Evolutionary conservation across 2,113 vertebrate species (phyloP).

Genomic region (Varanus salvator): DNA sequence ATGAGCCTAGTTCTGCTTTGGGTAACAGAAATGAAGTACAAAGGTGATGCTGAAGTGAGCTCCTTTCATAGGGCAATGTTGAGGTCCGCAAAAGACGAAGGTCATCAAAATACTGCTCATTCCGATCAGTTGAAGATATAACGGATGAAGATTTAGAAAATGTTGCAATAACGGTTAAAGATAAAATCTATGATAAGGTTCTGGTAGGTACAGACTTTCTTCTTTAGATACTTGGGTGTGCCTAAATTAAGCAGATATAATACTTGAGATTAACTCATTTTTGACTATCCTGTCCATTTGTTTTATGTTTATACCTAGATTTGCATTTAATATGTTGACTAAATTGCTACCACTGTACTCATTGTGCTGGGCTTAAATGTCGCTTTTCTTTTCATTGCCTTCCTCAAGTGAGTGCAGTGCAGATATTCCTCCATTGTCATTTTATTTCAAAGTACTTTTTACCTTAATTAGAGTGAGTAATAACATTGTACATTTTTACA

Average conservation of each 20-base stretch:
- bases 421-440: neutral
- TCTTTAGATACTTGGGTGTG: neutral
- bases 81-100: conserved; percentile 71
- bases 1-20: neutral
- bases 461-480: neutral
- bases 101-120: conserved; percentile 60
- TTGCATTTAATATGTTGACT: neutral
- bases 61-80: conserved; percentile 70
- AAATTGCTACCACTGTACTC: neutral
- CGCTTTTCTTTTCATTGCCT: neutral
- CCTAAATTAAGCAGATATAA: neutral
- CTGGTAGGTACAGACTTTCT: conserved; percentile 77
- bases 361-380: neutral
- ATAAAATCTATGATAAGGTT: conserved; percentile 95
- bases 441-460: neutral
- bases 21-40: neutral
- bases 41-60: conserved; percentile 51
- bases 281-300: neutral
- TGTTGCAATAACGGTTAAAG: conserved; percentile 87
- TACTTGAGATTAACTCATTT: neutral
- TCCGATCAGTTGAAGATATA: conserved; percentile 87
- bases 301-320: neutral
- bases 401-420: neutral
- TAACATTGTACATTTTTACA: neutral
- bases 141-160: conserved; percentile 93